Evolutionary conservation across 2,888 invertebrate genomes (phyloP), one percentile per base, ranked within the genome.

Genomic region (Sesia apiformis): DNA sequence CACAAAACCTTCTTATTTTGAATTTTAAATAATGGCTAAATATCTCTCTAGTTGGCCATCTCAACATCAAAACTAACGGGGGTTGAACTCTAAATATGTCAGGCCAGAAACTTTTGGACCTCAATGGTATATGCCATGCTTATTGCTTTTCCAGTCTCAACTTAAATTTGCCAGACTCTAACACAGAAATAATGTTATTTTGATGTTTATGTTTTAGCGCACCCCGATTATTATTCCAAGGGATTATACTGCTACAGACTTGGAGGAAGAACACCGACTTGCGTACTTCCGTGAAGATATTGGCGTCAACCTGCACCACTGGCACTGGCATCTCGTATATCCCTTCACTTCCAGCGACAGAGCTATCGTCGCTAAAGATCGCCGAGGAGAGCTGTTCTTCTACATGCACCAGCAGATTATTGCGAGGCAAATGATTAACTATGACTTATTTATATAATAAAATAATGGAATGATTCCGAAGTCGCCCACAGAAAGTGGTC

Each of bases 281-380:
- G 93, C 95, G 1, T 97, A 96, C 72, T 96, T 93, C 88, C 91
- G 96, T 4, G 96, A 96, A 80, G 96, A 96, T 72, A 78, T 94
- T 49, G 94, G 94, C n/a, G 84, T 95, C 57, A 95, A 95, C 78
- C 90, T 94, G 43, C 95, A 95, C 72, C 95, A 95, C 69, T 95
- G 94, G 85, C 95, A 95, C 68, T 95, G 95, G 95, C 95, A 95
- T 87, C 88, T 95, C 57, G 94, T 95, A 0, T 95, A 94, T 70
- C 95, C 95, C 0, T 92, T 92, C 68, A 90, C 91, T 41, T 91
- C 83, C 41, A 89, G 91, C 23, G 69, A 72, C 7, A 73, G 72
- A 51, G 78, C 84, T 46, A 92, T 95, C 46, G 94, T 96, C 4
- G 90, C 90, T 52, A 95, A 96, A 72, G 93, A 95, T 71, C 91